Conservation (phyloP, 2,888 invertebrate genomes). For the Thecocarcelia acutangulata region DNA sequence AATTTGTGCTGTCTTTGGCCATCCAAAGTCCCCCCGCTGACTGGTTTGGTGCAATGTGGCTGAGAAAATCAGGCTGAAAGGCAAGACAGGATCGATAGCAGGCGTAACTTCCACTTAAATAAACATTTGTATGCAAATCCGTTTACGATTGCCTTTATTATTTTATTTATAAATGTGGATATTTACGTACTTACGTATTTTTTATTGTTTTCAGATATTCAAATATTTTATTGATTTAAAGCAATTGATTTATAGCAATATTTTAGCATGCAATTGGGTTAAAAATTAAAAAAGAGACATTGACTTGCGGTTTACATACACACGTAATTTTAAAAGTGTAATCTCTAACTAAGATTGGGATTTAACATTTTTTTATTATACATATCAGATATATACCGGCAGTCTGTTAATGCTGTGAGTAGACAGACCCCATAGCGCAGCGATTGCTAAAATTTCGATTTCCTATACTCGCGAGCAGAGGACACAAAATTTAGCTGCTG, state of each 20-base stretch:
- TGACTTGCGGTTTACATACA: too few species aligned
- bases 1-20: slow-evolving; percentile 2
- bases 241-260: slow-evolving; percentile 55
- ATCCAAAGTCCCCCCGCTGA: neutral
- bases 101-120: slow-evolving; percentile 50
- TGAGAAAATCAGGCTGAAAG: slow-evolving; percentile 46
- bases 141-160: slow-evolving; percentile 20
- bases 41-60: neutral
- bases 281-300: neutral
- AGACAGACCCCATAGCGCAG: too few species aligned
- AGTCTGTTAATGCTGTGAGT: too few species aligned
- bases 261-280: slow-evolving; percentile 53
- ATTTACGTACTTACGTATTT: neutral
- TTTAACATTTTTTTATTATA: too few species aligned
- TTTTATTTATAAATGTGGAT: slow-evolving; percentile 50
- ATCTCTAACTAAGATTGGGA: too few species aligned
- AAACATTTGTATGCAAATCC: slow-evolving; percentile 65
- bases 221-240: slow-evolving; percentile 64
- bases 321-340: too few species aligned
- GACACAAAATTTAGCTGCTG: too few species aligned
- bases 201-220: slow-evolving; percentile 30
- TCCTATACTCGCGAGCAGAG: too few species aligned
- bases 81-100: slow-evolving; percentile 49
- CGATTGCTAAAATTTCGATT: too few species aligned
- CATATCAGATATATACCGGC: too few species aligned